phyloP scores from a whole-genome alignment of 2,888 invertebrate genomes.

The Drosophila rellima region DNA sequence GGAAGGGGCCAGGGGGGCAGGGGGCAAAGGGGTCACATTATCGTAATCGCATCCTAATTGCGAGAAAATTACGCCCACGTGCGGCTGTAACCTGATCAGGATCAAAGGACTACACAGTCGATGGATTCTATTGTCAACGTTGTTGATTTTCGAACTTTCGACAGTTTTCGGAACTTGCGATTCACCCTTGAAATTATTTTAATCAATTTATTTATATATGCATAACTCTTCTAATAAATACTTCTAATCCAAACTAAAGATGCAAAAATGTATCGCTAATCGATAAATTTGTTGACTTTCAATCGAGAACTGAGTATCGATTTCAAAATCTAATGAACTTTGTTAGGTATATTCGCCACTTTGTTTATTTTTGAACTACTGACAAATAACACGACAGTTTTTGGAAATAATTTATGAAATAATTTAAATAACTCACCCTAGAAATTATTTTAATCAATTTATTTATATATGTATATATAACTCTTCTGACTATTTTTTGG shows the following conservation, averaged over 20 bases:
- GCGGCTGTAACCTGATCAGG: slow-evolving; percentile 85
- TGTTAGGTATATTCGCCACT: no score
- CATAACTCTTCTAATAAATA: background rate
- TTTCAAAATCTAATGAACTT: no score
- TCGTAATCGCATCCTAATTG: slow-evolving; percentile 86
- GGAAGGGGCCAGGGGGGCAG: slow-evolving; percentile 13
- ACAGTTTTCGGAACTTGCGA: background rate
- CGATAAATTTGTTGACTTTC: no score
- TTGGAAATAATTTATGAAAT: no score
- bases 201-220: background rate
- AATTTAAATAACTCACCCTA: no score
- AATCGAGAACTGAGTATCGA: no score
- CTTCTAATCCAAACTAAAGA: no score
- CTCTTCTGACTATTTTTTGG: no score
- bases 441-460: background rate
- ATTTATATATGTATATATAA: no score
- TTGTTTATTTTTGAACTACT: background rate
- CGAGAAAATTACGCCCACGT: slow-evolving; percentile 86
- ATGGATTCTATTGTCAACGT: slow-evolving; percentile 11
- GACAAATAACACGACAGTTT: no score
- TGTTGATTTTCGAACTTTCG: background rate
- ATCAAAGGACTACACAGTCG: slow-evolving; percentile 62
- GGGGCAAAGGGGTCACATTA: slow-evolving; percentile 67
- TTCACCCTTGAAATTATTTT: background rate
- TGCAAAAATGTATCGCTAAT: no score